Conservation (phyloP, 2,113 vertebrate genomes). For the Mormyrus iriodes region DNA sequence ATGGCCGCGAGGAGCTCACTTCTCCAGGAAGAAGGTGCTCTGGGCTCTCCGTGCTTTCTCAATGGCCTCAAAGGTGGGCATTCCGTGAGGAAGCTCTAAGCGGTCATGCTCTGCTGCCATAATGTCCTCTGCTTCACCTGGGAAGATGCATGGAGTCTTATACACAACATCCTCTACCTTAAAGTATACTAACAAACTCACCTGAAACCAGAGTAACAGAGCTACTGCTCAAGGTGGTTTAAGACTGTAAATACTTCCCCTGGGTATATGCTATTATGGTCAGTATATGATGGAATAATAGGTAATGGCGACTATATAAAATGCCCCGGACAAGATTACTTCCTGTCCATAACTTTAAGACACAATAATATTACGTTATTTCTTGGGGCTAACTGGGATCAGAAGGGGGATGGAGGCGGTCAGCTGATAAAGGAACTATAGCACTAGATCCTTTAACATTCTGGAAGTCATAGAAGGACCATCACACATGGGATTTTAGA, state of each 20-base stretch:
- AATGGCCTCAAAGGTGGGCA: slow-evolving; percentile 70
- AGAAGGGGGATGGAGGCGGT: neutral
- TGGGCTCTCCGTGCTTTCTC: slow-evolving; percentile 74
- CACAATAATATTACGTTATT: neutral
- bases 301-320: neutral
- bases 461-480: neutral
- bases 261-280: neutral
- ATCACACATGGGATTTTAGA: neutral
- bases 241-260: neutral
- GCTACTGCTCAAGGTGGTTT: neutral
- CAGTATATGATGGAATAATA: neutral
- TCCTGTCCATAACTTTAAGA: neutral
- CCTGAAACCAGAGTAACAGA: neutral
- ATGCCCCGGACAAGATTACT: neutral
- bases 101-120: slow-evolving; percentile 57
- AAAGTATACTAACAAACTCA: neutral
- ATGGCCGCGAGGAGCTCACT: slow-evolving; percentile 44
- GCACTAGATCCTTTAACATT: neutral
- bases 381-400: neutral
- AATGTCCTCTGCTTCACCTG: slow-evolving; percentile 77
- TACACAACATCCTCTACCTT: neutral
- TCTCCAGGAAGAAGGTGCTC: slow-evolving; percentile 63
- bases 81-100: slow-evolving; percentile 67
- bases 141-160: neutral
- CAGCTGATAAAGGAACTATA: neutral